These are phyloP conservation scores for Halocynthia aurantium DNA, from an alignment of 23 tunicate genomes.

Conservation along the genomic window DNA sequence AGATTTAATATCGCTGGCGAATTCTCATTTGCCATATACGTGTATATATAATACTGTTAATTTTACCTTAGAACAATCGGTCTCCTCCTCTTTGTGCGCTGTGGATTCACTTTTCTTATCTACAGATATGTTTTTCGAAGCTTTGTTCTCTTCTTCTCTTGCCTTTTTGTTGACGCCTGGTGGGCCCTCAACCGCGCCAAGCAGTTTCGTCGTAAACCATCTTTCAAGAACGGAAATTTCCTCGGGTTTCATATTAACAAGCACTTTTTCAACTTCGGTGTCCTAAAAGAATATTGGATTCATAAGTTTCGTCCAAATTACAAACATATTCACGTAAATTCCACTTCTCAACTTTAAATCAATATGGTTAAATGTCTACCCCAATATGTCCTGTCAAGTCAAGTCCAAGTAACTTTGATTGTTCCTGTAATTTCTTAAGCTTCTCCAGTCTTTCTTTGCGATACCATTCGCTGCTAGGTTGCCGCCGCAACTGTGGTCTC, in stretches of 20 bases:
- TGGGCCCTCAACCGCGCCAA: constrained; percentile 29
- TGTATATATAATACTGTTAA: too few relatives aligned
- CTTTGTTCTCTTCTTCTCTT: not conserved
- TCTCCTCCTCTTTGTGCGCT: not conserved
- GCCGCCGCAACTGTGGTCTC: constrained; percentile 55
- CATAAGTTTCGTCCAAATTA: not conserved
- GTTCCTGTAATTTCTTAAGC: constrained; percentile 35
- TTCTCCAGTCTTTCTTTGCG: constrained; percentile 44
- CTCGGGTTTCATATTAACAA: constrained; percentile 48
- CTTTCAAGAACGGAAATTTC: constrained; percentile 62
- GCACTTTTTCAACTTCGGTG: constrained; percentile 35
- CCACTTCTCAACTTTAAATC: not conserved
- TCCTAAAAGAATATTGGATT: constrained; percentile 5
- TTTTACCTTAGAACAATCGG: not conserved
- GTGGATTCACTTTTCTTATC: not conserved
- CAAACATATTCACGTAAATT: too few relatives aligned
- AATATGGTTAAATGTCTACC: not conserved
- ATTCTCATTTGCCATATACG: not conserved
- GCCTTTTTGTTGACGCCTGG: not conserved
- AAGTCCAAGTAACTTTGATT: constrained; percentile 29
- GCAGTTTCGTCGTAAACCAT: constrained; percentile 70
- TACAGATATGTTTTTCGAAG: not conserved
- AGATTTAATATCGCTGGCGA: not conserved
- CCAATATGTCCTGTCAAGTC: not conserved
- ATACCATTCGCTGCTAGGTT: constrained; percentile 77